Conservation (phyloP, 2,888 invertebrate genomes). For the Phalera bucephala region DNA sequence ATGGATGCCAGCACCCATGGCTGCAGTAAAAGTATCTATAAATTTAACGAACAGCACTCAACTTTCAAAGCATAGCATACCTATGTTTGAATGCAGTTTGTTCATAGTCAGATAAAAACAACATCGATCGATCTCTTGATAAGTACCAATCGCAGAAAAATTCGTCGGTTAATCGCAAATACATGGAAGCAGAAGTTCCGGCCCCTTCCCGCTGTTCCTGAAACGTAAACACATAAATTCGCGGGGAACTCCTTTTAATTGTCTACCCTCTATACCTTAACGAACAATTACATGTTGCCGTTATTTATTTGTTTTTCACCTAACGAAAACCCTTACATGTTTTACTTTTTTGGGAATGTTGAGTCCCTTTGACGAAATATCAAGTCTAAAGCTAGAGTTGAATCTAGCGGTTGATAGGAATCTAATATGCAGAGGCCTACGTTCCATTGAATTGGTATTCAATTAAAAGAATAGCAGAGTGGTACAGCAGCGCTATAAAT, state of each 20-base stretch:
- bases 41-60: no score
- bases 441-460: slow-evolving; percentile 42
- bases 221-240: slow-evolving; percentile 70
- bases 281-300: slow-evolving; percentile 54
- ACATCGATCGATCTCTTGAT: no score
- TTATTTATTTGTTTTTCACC: slow-evolving; percentile 64
- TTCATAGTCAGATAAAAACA: no score
- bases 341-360: no score
- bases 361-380: no score
- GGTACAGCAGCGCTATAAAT: slow-evolving; percentile 45
- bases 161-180: slow-evolving; percentile 27
- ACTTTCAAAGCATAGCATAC: no score
- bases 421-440: not conserved
- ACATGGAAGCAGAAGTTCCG: slow-evolving; percentile 35
- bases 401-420: no score
- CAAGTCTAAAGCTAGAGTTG: no score
- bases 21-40: no score
- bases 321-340: not conserved
- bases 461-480: slow-evolving; percentile 65
- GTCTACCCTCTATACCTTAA: slow-evolving; percentile 56
- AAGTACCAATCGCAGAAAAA: slow-evolving; percentile 25
- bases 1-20: no score
- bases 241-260: slow-evolving; percentile 59
- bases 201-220: slow-evolving; percentile 30
- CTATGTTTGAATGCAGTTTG: no score